Base-by-base conservation (phyloP, 2,113 vertebrate species). In the Petrocephalus microphthalmus region DNA sequence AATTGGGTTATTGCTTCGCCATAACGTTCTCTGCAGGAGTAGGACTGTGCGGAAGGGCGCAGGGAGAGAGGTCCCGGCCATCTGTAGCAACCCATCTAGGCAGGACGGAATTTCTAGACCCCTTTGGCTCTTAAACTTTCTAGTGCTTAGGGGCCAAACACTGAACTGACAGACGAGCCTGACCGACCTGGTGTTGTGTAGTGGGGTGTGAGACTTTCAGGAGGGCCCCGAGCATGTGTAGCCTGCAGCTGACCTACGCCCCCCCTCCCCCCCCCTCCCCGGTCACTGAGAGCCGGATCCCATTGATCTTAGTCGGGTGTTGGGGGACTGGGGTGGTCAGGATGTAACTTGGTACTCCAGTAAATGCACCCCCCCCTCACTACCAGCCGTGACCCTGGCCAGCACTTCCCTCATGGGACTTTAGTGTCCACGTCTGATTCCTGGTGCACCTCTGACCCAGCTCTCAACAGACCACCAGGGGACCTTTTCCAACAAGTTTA, bases 391-490 rank as follows among this genome's bases (percentile, higher is more conserved):
- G 49, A 29, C 88, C 90, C 89, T 92, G 87, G 88, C 49, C 89
- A 29, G 87, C 82, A 89, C 90, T 90, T 90, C 88, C 89, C 91
- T 89, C 92, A 84, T 56, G 85, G 91, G 92, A 94, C 92, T 94
- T 33, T 7, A 85, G 29, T 47, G 71, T 84, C 64, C 53, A 88
- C 20, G 89, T 93, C 93, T 94, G 91, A 51, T 53, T 57, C 56
- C 52, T 91, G 19, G 78, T 91, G 90, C 91, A 92, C 93, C 93
- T 94, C 11, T 52, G 93, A 93, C 93, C 93, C 56, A 22, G 57
- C 42, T 49, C 45, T 49, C 20, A 83, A 64, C 17, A 47, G 71
- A 64, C 54, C 52, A 87, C 71, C 45, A 47, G 25, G 20, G 45
- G 88, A 52, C 42, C 5, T 19, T n/a, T 20, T 53, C n/a, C 64